Evolutionary conservation across 2,888 invertebrate genomes (phyloP).

Genomic region (Copidosoma aretas): DNA sequence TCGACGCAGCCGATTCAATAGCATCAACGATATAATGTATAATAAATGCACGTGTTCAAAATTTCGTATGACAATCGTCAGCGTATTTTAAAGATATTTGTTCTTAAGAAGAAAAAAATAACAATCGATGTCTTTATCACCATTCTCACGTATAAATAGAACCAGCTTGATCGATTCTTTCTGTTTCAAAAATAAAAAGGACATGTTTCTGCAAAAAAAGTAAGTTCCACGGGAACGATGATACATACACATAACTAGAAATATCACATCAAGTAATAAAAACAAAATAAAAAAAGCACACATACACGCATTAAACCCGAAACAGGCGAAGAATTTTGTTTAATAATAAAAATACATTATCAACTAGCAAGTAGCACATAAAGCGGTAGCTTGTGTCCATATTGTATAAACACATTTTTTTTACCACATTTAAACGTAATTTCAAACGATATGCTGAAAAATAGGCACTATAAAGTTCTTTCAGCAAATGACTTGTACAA

Average conservation of each 20-base stretch:
- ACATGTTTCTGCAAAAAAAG: slow-evolving; percentile 29
- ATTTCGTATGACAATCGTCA: slow-evolving; percentile 59
- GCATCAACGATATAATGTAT: slow-evolving; percentile 48
- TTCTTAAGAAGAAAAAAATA: slow-evolving; percentile 23
- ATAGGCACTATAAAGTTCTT: slow-evolving; percentile 24
- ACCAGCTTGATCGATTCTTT: slow-evolving; percentile 35
- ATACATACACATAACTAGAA: slow-evolving; percentile 55
- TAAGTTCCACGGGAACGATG: slow-evolving; percentile 36
- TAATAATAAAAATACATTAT: slow-evolving; percentile 45
- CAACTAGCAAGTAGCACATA: slow-evolving; percentile 47
- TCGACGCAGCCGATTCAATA: slow-evolving; percentile 31
- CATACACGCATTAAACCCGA: slow-evolving; percentile 20
- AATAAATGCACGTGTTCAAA: slow-evolving; percentile 61
- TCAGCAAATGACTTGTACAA: slow-evolving; percentile 35
- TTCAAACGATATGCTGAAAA: slow-evolving; percentile 32
- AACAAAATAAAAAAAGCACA: slow-evolving; percentile 41
- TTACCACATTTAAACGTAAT: slow-evolving; percentile 27
- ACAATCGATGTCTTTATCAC: slow-evolving; percentile 10
- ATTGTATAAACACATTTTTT: slow-evolving; percentile 24
- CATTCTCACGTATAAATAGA: slow-evolving; percentile 25
- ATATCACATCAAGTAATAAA: slow-evolving; percentile 57
- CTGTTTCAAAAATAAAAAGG: slow-evolving; percentile 15
- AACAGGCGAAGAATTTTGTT: slow-evolving; percentile 35
- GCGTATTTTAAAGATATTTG: slow-evolving; percentile 57
- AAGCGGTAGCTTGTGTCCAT: slow-evolving; percentile 41